Conservation (phyloP, 2,113 vertebrate species). For the Pachypanchax playfairii region DNA sequence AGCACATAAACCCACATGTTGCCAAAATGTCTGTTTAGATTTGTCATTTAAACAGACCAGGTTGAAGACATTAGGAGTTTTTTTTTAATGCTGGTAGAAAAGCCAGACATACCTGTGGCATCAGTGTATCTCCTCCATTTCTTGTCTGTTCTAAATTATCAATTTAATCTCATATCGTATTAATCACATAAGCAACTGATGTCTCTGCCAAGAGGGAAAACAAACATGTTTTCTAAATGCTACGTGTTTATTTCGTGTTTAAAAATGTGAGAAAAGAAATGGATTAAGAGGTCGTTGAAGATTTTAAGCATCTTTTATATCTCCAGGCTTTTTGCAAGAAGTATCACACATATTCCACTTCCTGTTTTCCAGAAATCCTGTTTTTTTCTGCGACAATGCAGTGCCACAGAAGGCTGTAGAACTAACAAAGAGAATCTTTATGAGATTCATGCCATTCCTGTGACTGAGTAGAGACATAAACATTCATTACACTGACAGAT, state of each 20-base stretch:
- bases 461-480: conserved; percentile 59
- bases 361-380: conserved; percentile 12
- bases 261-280: not conserved
- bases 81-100: not conserved
- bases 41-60: conserved; percentile 7
- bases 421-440: conserved; percentile 55
- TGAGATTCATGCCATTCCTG: conserved; percentile 55
- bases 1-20: not conserved
- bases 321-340: not conserved
- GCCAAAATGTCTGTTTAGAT: not conserved
- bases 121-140: not conserved
- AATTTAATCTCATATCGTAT: not conserved
- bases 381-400: conserved; percentile 9
- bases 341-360: not conserved
- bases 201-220: not conserved
- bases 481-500: conserved; percentile 62
- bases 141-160: not conserved
- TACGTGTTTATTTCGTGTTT: not conserved
- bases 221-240: conserved; percentile 10
- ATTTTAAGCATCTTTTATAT: not conserved
- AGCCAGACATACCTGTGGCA: not conserved
- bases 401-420: conserved; percentile 24
- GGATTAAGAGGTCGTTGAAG: not conserved
- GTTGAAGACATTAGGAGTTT: not conserved
- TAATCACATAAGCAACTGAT: not conserved